Percentiles rank a stretch among this genome's conserved stretches.
phyloP scores from a whole-genome alignment of 2,888 invertebrate genomes.

The Chromoteleia sp. region DNA sequence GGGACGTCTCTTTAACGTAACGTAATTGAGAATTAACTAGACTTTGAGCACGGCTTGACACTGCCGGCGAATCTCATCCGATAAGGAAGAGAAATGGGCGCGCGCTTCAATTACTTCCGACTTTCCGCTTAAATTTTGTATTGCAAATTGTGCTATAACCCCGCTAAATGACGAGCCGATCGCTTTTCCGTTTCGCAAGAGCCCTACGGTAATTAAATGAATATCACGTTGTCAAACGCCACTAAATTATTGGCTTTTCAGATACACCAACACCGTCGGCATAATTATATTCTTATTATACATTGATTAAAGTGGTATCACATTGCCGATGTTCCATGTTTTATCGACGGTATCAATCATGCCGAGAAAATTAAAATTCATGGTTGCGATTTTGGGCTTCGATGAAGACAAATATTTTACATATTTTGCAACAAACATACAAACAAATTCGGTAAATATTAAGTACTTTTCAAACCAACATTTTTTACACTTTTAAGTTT shows the following conservation, averaged over 20 bases:
- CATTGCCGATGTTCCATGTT: neutral
- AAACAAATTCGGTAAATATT: too few species aligned
- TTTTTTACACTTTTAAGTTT: too few species aligned
- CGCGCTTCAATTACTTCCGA: slow-evolving; percentile 64
- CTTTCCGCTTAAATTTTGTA: slow-evolving; percentile 59
- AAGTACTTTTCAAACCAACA: too few species aligned
- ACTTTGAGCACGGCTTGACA: slow-evolving; percentile 64
- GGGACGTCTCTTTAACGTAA: slow-evolving; percentile 59
- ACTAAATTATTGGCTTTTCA: slow-evolving; percentile 35
- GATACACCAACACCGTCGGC: neutral
- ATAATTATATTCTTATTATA: slow-evolving; percentile 34
- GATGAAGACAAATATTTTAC: neutral
- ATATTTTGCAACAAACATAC: too few species aligned
- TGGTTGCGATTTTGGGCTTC: neutral
- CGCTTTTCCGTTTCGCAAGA: slow-evolving; percentile 28
- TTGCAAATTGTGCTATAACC: slow-evolving; percentile 60
- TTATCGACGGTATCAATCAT: slow-evolving; percentile 17
- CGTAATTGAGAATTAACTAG: slow-evolving; percentile 70
- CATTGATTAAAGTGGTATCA: slow-evolving; percentile 16
- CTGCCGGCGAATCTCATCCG: slow-evolving; percentile 62
- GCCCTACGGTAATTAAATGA: slow-evolving; percentile 47
- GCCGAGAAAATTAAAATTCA: slow-evolving; percentile 25
- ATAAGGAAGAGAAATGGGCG: slow-evolving; percentile 66
- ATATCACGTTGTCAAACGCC: slow-evolving; percentile 38
- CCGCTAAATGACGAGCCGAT: slow-evolving; percentile 55